Percentiles rank a stretch among this genome's conserved stretches.
These are phyloP conservation scores for Pantherophis guttatus DNA, from an alignment of 2,113 vertebrate species.

Conservation along the genomic window DNA sequence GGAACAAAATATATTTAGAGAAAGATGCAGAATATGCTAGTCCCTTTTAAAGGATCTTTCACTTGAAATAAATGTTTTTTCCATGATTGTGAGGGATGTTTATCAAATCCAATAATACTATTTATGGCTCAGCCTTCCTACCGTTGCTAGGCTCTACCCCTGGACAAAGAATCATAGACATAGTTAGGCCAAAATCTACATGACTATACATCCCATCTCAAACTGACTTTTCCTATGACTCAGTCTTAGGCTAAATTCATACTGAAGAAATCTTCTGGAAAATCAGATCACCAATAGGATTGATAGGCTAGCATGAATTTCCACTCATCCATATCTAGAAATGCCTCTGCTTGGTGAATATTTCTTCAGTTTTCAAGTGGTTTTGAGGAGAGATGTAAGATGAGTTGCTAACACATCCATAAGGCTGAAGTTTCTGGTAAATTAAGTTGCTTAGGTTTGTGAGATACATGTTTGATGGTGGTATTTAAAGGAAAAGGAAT, in stretches of 20 bases:
- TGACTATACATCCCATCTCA: not conserved
- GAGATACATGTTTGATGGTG: not conserved
- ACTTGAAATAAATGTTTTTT: not conserved
- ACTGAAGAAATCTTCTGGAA: not conserved
- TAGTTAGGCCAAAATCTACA: not conserved
- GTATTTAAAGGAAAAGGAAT: not conserved
- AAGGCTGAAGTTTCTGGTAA: not conserved
- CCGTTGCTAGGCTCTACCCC: not conserved
- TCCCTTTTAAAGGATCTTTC: not conserved
- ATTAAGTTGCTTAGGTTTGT: not conserved
- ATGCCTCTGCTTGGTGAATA: not conserved
- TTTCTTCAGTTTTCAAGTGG: not conserved
- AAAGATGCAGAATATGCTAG: not conserved
- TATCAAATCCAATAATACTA: not conserved
- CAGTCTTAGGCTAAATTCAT: not conserved
- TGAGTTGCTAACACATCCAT: not conserved
- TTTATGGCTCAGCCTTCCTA: not conserved
- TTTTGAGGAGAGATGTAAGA: not conserved
- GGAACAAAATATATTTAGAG: slow-evolving; percentile 8
- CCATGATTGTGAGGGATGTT: not conserved
- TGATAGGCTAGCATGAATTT: not conserved
- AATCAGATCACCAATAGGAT: not conserved
- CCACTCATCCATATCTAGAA: not conserved
- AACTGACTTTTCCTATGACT: not conserved
- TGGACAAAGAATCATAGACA: not conserved